These are phyloP conservation scores for Muraenolepis orangiensis DNA, from an alignment of 2,797 vertebrate genomes.

Conservation along the genomic window DNA sequence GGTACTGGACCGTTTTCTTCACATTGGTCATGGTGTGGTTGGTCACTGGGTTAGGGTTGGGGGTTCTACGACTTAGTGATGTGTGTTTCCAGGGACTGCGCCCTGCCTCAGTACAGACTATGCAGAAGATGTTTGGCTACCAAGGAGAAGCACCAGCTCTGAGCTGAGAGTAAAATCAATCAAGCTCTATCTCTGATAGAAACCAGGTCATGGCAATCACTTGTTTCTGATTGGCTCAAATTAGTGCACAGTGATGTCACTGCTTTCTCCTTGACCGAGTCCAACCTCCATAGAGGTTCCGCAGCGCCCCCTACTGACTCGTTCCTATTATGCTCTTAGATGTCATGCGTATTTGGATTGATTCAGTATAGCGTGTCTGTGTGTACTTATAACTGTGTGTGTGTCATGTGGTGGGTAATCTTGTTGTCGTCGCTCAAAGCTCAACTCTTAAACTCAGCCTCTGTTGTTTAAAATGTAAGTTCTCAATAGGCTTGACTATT, in stretches of 20 bases:
- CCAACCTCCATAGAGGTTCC: neutral
- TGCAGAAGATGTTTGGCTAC: neutral
- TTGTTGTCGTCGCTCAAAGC: neutral
- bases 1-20: neutral
- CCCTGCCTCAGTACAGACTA: neutral
- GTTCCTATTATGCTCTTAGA: neutral
- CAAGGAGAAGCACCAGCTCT: neutral
- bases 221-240: slow-evolving; percentile 2
- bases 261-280: neutral
- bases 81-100: neutral
- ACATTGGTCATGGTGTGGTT: neutral
- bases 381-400: neutral
- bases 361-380: neutral
- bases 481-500: neutral
- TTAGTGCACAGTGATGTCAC: neutral
- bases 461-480: neutral
- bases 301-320: neutral
- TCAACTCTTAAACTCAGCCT: neutral
- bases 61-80: neutral
- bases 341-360: neutral
- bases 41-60: neutral
- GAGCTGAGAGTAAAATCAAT: slow-evolving; percentile 7
- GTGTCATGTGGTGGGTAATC: neutral
- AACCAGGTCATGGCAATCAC: slow-evolving; percentile 1
- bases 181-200: neutral